Base-by-base conservation (phyloP, 2,113 vertebrate genomes). In the Pantherophis guttatus region DNA sequence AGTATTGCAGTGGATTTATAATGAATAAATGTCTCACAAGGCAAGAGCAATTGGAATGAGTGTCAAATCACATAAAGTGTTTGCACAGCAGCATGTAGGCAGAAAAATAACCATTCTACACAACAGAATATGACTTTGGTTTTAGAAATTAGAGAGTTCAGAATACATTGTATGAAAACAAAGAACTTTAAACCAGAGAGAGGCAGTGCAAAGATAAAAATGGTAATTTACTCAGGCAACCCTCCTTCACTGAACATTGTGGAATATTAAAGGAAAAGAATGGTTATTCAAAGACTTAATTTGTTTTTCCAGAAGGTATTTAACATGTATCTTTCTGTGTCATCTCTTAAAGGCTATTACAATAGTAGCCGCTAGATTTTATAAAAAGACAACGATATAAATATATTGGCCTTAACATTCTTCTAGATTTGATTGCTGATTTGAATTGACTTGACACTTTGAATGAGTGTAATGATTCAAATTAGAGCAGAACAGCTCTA, bases 121-220 rank as follows among this genome's bases (percentile, higher is more conserved):
- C 3, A 75, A 58, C 19, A 26, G 19, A n/a, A 87, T 59, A 88
- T 91, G 62, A 81, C 26, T 33, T 65, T 59, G 48, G 48, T 29
- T 87, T 70, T 87, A 94, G 53, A 44, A 95, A 94, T 65, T 55
- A 11, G 33, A 75, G n/a, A 62, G 29, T 44, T 55, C 92, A 53
- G 50, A 70, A 91, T 17, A 24, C 1, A 39, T 93, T 91, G 6
- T 26, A 86, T 62, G 55, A 62, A 23, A 33, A 62, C 54, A 12
- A 1, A 39, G 12, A 29, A 15, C 3, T 62, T 53, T 26, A 13
- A 8, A 24, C 87, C 81, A 9, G 62, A 93, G 7, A 4, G 7
- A 4, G 21, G 24, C 70, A 15, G 54, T 50, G 52, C 19, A 26
- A 75, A 21, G 13, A 86, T 39, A 59, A 19, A 93, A 15, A 3